phyloP scores from a whole-genome alignment of 2,797 vertebrate species.

The Myripristis murdjan region DNA sequence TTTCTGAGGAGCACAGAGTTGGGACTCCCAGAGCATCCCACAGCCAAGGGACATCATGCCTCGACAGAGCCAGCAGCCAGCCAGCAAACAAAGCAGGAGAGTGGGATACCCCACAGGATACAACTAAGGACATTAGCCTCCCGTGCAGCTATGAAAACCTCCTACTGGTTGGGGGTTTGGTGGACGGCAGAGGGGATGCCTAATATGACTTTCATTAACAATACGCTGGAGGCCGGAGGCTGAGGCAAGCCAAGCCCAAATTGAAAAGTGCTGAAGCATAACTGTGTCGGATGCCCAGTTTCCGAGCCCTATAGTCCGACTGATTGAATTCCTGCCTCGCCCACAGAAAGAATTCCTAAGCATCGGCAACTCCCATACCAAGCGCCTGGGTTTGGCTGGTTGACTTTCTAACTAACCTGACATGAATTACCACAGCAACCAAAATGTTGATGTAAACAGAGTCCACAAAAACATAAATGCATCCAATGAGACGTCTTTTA shows the following conservation, averaged over 20 bases:
- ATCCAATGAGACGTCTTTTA: not conserved
- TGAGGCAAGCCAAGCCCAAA: slow-evolving; percentile 77
- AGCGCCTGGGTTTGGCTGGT: slow-evolving; percentile 38
- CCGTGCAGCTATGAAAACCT: slow-evolving; percentile 49
- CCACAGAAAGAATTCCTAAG: slow-evolving; percentile 73
- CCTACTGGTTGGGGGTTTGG: slow-evolving; percentile 49
- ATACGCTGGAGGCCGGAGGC: slow-evolving; percentile 72
- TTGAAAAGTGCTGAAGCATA: slow-evolving; percentile 86
- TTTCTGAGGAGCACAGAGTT: not conserved
- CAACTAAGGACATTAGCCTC: slow-evolving; percentile 53
- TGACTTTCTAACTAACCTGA: slow-evolving; percentile 56
- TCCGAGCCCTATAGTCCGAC: slow-evolving; percentile 69
- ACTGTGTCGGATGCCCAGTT: slow-evolving; percentile 81
- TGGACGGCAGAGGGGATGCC: slow-evolving; percentile 65
- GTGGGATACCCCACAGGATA: slow-evolving; percentile 18
- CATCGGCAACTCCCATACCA: slow-evolving; percentile 56
- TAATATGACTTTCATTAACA: slow-evolving; percentile 84
- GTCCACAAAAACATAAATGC: not conserved
- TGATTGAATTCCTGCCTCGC: slow-evolving; percentile 82
- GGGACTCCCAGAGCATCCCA: slow-evolving; percentile 5
- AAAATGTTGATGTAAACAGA: slow-evolving; percentile 14
- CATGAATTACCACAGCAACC: slow-evolving; percentile 23
- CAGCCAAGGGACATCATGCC: slow-evolving; percentile 7
- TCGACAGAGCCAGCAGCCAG: slow-evolving; percentile 17
- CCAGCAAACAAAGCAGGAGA: slow-evolving; percentile 22